Evolutionary conservation across 2,888 invertebrate genomes (phyloP), one percentile per base, ranked within the genome.

Genomic region (Hofmannophila pseudospretella): DNA sequence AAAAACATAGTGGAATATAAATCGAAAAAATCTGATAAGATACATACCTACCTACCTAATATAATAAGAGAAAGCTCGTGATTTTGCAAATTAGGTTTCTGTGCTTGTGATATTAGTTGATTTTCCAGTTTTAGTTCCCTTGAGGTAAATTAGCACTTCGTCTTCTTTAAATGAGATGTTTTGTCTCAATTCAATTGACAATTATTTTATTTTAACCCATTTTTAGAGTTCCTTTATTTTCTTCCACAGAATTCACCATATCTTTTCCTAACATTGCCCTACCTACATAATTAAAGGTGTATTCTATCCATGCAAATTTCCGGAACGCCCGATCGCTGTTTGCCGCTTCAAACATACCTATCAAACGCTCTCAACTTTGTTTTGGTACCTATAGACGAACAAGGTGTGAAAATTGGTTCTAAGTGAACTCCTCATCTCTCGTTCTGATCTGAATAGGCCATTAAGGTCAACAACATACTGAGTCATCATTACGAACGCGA

Each of bases 401-500:
- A n/a, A 23, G 13, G 12, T 8, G 25, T 33, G 33, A 22, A 12
- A 33, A 22, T 23, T 14, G 33, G 23, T n/a, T 14, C 14, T 4
- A 20, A 16, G 16, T 16, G 16, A 9, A 29, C 19, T 8, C 7
- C 4, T 20, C 23, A 34, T 23, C n/a, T 8, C 10, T 27, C 27
- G 4, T 12, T 30, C 9, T 16, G 14, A 30, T 30, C 12, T 32
- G 12, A 32, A 26, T 33, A 26, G 33, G 33, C 25, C 28, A 23
- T 34, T 28, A 32, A 36, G 41, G 36, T 44, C 34, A 34, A 29
- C 32, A 22, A 23, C 33, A 11, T 23, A 33, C 14, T 41, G 45
- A 45, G 38, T 47, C 45, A 45, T 34, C 36, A 22, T 29, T 35
- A 19, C 29, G 36, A 42, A 39, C 26, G 11, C 32, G 20, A 11